Evolutionary conservation across 2,797 vertebrate genomes (phyloP), one percentile per base, ranked within the genome.

Genomic region (Spinus pinus): DNA sequence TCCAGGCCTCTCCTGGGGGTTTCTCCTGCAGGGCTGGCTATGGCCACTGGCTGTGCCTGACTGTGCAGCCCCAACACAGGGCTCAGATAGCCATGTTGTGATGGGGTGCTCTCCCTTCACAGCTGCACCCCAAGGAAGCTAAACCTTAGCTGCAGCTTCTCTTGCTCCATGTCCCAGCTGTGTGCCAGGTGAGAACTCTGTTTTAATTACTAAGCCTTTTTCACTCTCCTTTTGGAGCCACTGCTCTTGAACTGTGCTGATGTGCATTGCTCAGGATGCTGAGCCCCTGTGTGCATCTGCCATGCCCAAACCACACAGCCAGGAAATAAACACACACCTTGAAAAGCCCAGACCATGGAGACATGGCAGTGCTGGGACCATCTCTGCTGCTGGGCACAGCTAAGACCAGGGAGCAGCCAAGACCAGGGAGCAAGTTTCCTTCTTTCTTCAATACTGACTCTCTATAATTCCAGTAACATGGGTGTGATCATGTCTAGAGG

Each of bases 281-380:
- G 65, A 87, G 37, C 4, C 33, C 17, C 31, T 58, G 13, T 31
- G 20, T 65, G 62, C 33, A 19, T 14, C 49, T 85, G 31, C 16
- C 7, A 20, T 22, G 10, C 28, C 30, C 41, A 56, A 28, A 33
- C 3, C 20, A 56, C 19, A 20, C 12, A 49, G 23, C 37, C 75
- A 33, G 67, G 61, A 57, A 56, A 51, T 61, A 64, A 73, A 35
- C 7, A 47, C 16, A 16, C 8, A 23, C 4, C 12, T 24, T 16
- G 39, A 54, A 56, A 57, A 81, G 37, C 30, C 33, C 15, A 25
- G 44, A 23, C 15, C 27, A 13, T 0, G 0, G 23, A 57, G 12
- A 39, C 0, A 1, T 19, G 46, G 57, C 46, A 79, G 37, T 60
- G 35, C 35, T 70, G 79, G 41, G 16, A 61, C 25, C 21, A 13